Base-by-base conservation (phyloP, 1,140 invertebrate species). In the Hylaeus volcanicus region DNA sequence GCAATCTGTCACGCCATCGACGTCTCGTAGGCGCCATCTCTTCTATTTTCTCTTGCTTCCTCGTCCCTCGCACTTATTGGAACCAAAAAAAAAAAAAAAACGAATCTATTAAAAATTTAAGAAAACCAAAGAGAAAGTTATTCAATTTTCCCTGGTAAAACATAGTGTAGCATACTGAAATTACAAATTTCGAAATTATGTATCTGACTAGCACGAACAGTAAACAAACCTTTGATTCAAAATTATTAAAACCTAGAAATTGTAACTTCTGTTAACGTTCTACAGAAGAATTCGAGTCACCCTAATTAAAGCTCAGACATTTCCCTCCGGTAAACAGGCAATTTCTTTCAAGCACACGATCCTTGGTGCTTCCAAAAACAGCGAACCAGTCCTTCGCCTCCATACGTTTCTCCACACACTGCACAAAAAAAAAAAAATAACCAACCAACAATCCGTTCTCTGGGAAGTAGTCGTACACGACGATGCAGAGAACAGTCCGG, bases 1-100 rank as follows among this genome's bases (percentile, higher is more conserved):
- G 88, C 89, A 93, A 93, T 93, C 91, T 92, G 92, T 93, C 92
- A 92, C 88, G 87, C 88, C 82, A 93, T 93, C 90, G 92, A 93
- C 90, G 88, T 91, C 88, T 89, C 71, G 64, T 79, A 87, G 84
- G 82, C 87, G 84, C 74, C 72, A 74, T 43, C 74, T 53, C 75
- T 78, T 12, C 72, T 56, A 43, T 64, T 70, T 73, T 76, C 69
- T 76, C 71, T 75, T 55, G 75, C 82, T 81, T 45, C 55, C 43
- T 77, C 69, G 71, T 45, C 69, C 55, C 74, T 48, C 58, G 37
- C 60, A 55, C 61, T 76, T 61, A 53, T 55, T 45, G 5, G 5
- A 51, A 61, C 43, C 14, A 81, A 51, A 1, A 8, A 61, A 39
- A 48, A 14, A 6, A 73, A 5, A 64, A 6, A 65, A 53, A 76